Base-by-base conservation (phyloP, 2,888 invertebrate genomes). In the Dryocosmus kuriphilus region DNA sequence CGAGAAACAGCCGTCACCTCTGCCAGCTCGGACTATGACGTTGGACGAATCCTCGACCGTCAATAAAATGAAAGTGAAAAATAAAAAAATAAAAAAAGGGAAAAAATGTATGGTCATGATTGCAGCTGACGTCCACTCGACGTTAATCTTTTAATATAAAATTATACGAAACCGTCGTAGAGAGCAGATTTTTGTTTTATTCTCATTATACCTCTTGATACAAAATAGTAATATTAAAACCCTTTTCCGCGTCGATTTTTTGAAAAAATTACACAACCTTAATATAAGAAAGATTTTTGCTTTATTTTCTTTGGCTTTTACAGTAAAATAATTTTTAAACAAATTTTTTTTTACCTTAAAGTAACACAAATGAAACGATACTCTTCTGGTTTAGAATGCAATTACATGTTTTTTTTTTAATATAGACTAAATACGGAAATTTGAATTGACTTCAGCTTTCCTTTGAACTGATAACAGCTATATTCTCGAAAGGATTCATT, bases 21-120 rank as follows among this genome's bases (percentile, higher is more conserved):
- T 71, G 51, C 46, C 71, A 71, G 32, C n/a, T 71, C n/a, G n/a
- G n/a, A n/a, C n/a, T n/a, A n/a, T 71, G 51, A 71, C 71, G 71
- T 71, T 51, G 51, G 30, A 71, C n/a, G 71, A 51, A 67, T 51
- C 71, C n/a, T 46, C 67, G 19, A 46, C 30, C 30, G 46, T 71
- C 27, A 46, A 71, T 46, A 71, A 71, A 46, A 46, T 16, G 27
- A 71, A 41, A 71, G 51, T 51, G 19, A 27, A 67, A 51, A 67
- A 11, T 5, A 16, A 41, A 46, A 27, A 16, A 7, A 19, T n/a
- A n/a, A n/a, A n/a, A 71, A 71, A 51, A 5, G n/a, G 51, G 11
- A 71, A 71, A 71, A 71, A 22, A 4, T n/a, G 1, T 14, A 11
- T 57, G 71, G 27, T 71, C 46, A 71, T 51, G 46, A 71, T n/a